Percentiles rank a stretch among this genome's conserved stretches.
Conservation (phyloP, 2,888 invertebrate species). For the Sesia bembeciformis region DNA sequence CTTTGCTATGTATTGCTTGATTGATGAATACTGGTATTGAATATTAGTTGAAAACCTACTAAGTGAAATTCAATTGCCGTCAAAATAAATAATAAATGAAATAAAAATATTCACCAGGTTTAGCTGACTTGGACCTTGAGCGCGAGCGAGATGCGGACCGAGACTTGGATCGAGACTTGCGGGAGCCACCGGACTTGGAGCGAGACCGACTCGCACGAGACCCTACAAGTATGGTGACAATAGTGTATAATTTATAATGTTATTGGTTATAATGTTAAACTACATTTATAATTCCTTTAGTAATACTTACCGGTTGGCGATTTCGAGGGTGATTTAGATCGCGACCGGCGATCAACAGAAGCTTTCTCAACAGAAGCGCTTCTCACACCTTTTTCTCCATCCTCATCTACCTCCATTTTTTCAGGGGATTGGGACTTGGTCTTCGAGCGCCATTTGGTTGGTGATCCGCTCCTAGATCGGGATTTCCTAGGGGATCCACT, state of each 20-base stretch:
- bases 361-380: not conserved
- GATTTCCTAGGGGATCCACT: slow-evolving; percentile 3
- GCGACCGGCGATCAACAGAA: not conserved
- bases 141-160: slow-evolving; percentile 17
- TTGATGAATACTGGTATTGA: no score
- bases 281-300: no score
- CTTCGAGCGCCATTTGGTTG: slow-evolving; percentile 11
- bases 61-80: no score
- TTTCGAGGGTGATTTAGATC: not conserved
- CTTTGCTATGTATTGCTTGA: no score
- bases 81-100: not conserved
- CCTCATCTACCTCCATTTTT: slow-evolving; percentile 26
- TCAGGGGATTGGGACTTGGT: slow-evolving; percentile 24
- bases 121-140: not conserved
- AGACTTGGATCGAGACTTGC: slow-evolving; percentile 19
- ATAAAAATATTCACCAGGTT: not conserved
- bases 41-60: no score
- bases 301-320: not conserved
- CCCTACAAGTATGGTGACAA: no score
- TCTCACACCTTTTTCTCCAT: slow-evolving; percentile 10
- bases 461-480: slow-evolving; percentile 19
- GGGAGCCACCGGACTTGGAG: slow-evolving; percentile 10
- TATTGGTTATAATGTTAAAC: no score
- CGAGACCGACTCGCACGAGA: slow-evolving; percentile 6
- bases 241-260: no score